Base-by-base conservation (phyloP, 1,140 invertebrate species). In the Sinella curviseta region DNA sequence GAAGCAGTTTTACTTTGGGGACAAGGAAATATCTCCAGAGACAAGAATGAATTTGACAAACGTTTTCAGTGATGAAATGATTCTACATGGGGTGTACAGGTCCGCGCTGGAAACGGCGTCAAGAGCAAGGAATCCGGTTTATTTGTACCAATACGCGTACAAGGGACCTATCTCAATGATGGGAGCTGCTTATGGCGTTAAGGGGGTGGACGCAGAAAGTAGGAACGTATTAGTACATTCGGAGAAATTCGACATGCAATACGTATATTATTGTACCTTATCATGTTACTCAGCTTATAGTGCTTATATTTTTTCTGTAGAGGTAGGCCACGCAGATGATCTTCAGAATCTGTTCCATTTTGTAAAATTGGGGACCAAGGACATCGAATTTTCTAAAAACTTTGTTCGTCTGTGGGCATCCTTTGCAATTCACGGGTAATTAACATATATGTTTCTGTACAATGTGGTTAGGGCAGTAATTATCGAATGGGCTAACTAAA, bases 321-420 rank as follows among this genome's bases (percentile, higher is more conserved):
- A 31, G 65, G 65, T 70, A 31, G 26, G 28, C 12, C 65, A 70
- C n/a, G 31, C 28, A 2, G 65, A 70, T n/a, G 65, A 70, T 14
- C 65, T 70, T 8, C 65, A 70, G 30, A 24, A 70, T 8, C 31
- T 8, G 31, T 70, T 70, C n/a, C 12, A 60, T 60, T 3, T 60
- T 4, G 24, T 8, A 48, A 48, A 48, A 12, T 12, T 12, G 8
- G 8, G 8, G 8, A 8, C 8, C 8, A 20, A 48, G 31, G 26
- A 70, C 1, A 14, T 17, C 4, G 30, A 30, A 70, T 70, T 70
- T 70, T 70, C 65, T 17, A 30, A 70, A 24, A 30, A 70, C 26
- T 70, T 70, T 14, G 65, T 70, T 70, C 65, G 31, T 33, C n/a
- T 70, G 12, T 70, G 65, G 65, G n/a, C 31, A 33, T 70, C 65